These are phyloP conservation scores for Elgaria multicarinata DNA, from an alignment of 2,113 vertebrate species.

Conservation along the genomic window DNA sequence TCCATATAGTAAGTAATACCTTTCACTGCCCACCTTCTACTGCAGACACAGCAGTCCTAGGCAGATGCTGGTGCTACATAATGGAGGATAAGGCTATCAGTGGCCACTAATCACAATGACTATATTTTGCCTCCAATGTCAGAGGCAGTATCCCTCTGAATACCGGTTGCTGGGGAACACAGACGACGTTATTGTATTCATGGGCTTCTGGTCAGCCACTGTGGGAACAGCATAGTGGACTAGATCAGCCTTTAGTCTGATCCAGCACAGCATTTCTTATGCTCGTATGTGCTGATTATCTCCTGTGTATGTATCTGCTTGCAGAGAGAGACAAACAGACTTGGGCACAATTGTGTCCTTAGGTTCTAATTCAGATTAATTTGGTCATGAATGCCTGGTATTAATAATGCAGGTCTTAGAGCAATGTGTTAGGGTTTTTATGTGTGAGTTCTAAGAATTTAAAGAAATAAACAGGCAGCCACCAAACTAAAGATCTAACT, in stretches of 20 bases:
- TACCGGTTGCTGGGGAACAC: not conserved
- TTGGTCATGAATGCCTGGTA: not conserved
- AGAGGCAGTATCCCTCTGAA: not conserved
- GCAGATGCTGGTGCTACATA: no score
- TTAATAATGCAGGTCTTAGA: not conserved
- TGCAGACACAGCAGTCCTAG: not conserved
- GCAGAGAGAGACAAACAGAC: not conserved
- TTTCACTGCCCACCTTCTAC: not conserved
- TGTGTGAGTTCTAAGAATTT: not conserved
- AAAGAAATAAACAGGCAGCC: not conserved
- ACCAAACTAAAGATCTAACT: not conserved
- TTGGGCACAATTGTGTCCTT: not conserved
- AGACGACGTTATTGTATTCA: not conserved
- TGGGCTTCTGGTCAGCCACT: not conserved
- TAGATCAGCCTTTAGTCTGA: not conserved
- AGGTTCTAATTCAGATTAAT: not conserved
- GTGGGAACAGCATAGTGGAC: not conserved
- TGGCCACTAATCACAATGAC: not conserved
- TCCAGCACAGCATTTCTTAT: not conserved
- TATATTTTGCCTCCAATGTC: not conserved
- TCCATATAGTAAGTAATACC: not conserved
- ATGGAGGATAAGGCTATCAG: not conserved
- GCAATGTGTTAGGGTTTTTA: not conserved
- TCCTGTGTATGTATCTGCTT: not conserved
- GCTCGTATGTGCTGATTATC: not conserved